Evolutionary conservation across 2,113 vertebrate genomes (phyloP), one percentile per base, ranked within the genome.

Genomic region (Phalacrocorax pelagicus): DNA sequence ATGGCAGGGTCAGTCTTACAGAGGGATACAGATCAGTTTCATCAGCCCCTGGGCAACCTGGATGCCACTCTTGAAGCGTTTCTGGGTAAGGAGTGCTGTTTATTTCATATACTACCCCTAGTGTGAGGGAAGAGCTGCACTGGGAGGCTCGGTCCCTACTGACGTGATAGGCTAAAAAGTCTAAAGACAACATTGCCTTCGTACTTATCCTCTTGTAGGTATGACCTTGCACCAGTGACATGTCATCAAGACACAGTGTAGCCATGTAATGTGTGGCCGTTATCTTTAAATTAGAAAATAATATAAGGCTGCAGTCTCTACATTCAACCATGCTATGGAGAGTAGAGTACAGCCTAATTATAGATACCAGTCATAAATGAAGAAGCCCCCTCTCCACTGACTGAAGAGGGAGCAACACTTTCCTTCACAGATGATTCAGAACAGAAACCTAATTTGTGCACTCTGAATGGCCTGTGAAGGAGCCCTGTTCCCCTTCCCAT

Each of bases 261-360:
- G 26, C 23, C 72, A 69, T 54, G n/a, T 34, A 21, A 47, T 0
- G 2, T 0, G 8, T 12, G 38, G 15, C 72, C 67, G 12, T 59
- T 81, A 30, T 1, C 57, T 63, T 54, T 38, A 44, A 81, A 81
- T 30, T 10, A 42, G 29, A 29, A 74, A 70, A 49, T 14, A 80
- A 95, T 79, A 62, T 59, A 78, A 70, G 85, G 42, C 61, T 51
- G 18, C n/a, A 32, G 24, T 12, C 55, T 52, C 19, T 65, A 27
- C 24, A 9, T 29, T 66, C 87, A 75, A 1, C 30, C n/a, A 2
- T 3, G 10, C 26, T 23, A 11, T 7, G 24, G 59, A 11, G 32
- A 74, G n/a, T 15, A 32, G 42, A 67, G 47, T 32, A 42, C 38
- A 59, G 70, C 32, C 57, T 75, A 52, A 63, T 65, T 57, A 79